phyloP scores from a whole-genome alignment of 1,140 invertebrate species.

The Yoshiicerus persimilis region DNA sequence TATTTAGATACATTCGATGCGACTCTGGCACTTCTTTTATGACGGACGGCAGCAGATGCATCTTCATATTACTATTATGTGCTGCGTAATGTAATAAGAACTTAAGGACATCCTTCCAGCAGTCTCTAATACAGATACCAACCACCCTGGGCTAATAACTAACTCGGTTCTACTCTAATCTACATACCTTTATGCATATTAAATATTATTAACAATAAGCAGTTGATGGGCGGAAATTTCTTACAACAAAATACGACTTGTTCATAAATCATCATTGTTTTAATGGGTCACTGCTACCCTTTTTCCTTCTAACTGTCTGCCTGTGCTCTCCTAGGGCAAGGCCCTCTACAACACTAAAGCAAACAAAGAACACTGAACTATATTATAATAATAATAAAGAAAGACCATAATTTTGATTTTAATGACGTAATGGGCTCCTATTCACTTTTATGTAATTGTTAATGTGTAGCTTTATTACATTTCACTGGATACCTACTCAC shows the following conservation, averaged over 20 bases:
- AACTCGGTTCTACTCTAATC: background rate
- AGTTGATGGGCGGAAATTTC: conserved; percentile 3
- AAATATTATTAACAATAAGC: background rate
- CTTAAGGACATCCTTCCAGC: background rate
- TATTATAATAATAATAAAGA: background rate
- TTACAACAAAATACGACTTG: background rate
- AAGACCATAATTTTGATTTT: conserved; percentile 10
- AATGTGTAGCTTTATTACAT: background rate
- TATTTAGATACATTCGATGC: too few species aligned
- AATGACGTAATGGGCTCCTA: background rate
- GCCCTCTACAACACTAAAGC: background rate
- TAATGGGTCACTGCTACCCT: conserved; percentile 15
- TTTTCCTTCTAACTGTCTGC: background rate
- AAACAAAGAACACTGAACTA: conserved; percentile 11
- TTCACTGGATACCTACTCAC: background rate
- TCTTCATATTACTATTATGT: background rate
- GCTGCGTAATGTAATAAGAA: background rate
- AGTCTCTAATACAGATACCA: too few species aligned
- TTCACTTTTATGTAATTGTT: conserved; percentile 11
- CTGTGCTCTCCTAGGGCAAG: background rate
- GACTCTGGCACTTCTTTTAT: background rate
- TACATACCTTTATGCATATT: background rate
- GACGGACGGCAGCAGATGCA: background rate
- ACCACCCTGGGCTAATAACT: too few species aligned
- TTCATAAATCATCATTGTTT: conserved; percentile 11